phyloP scores from a whole-genome alignment of 2,113 vertebrate species.

The Gymnogyps californianus region DNA sequence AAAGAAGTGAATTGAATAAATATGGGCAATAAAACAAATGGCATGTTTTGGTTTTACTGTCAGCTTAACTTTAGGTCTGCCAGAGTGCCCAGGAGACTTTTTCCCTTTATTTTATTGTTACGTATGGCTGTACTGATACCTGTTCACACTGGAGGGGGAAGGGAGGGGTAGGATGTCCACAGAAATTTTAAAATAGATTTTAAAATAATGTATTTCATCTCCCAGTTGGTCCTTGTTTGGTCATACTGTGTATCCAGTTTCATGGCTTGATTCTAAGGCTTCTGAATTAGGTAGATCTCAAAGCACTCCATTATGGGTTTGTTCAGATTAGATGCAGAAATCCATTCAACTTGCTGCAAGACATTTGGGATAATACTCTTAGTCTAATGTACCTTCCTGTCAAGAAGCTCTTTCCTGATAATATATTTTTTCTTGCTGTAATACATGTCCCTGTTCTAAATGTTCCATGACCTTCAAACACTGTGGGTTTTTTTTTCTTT shows the following conservation, averaged over 20 bases:
- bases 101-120: background rate
- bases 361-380: background rate
- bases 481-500: background rate
- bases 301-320: background rate
- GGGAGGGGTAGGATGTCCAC: background rate
- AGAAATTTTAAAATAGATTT: background rate
- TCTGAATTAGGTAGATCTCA: background rate
- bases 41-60: background rate
- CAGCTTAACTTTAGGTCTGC: background rate
- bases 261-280: background rate
- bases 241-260: background rate
- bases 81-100: background rate
- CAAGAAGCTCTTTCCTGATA: background rate
- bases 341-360: background rate
- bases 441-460: background rate
- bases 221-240: background rate
- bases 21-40: background rate
- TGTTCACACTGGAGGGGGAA: background rate
- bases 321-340: background rate
- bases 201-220: background rate
- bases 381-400: background rate
- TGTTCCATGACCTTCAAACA: background rate
- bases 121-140: background rate
- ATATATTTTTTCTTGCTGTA: background rate
- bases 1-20: background rate